Percentiles rank a stretch among this genome's conserved stretches.
phyloP scores from a whole-genome alignment of 2,797 vertebrate species.

The Eutrigla gurnardus region DNA sequence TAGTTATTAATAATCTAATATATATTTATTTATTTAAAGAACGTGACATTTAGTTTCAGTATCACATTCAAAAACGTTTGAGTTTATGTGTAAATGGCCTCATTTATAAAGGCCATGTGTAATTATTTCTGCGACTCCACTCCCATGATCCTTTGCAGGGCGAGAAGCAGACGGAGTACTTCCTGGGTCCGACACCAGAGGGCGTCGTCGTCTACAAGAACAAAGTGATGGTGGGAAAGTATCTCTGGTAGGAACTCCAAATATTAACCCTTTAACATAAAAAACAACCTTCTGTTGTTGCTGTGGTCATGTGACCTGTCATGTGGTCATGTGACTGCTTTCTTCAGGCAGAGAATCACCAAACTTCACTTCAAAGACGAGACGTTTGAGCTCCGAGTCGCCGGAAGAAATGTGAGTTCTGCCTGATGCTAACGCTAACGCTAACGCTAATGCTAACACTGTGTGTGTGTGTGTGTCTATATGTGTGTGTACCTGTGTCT shows the following conservation, averaged over 20 bases:
- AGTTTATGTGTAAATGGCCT: not conserved
- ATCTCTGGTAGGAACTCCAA: slow-evolving; percentile 89
- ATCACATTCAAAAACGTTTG: not conserved
- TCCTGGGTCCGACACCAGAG: slow-evolving; percentile 90
- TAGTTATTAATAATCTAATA: not conserved
- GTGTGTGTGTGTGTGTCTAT: too few species aligned
- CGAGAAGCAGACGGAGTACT: slow-evolving; percentile 92
- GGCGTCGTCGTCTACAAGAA: slow-evolving; percentile 93
- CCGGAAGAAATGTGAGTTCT: slow-evolving; percentile 33
- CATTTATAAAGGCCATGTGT: too few species aligned
- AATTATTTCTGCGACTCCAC: not conserved
- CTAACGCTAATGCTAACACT: not conserved
- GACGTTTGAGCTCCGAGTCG: slow-evolving; percentile 46
- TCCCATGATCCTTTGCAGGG: slow-evolving; percentile 83
- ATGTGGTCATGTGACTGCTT: not conserved
- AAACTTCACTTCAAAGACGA: slow-evolving; percentile 50
- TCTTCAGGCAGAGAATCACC: slow-evolving; percentile 51
- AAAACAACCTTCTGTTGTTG: not conserved
- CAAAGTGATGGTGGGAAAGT: slow-evolving; percentile 94
- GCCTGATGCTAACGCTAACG: slow-evolving; percentile 7
- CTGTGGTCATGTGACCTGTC: slow-evolving; percentile 13
- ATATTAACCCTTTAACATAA: not conserved
- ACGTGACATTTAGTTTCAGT: too few species aligned
- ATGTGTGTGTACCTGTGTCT: too few species aligned
- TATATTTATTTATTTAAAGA: not conserved